phyloP scores from a whole-genome alignment of 2,113 vertebrate species.

The Gymnogyps californianus region DNA sequence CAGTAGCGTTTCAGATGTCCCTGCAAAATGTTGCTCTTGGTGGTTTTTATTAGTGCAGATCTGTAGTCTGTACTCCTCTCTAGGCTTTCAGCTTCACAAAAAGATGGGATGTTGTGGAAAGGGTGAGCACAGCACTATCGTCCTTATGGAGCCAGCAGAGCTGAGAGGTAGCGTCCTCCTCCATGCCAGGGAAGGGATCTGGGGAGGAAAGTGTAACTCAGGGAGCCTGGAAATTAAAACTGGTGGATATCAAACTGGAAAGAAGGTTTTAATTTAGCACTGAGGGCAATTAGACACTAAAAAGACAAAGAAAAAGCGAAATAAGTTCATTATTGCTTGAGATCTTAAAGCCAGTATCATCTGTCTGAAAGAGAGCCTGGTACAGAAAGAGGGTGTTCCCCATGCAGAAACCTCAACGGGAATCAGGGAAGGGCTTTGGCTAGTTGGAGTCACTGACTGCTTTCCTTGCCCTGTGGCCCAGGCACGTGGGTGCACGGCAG shows the following conservation, averaged over 20 bases:
- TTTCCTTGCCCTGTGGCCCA: background rate
- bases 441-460: background rate
- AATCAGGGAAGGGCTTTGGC: background rate
- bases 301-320: background rate
- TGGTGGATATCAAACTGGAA: background rate
- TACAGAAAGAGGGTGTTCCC: background rate
- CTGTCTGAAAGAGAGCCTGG: background rate
- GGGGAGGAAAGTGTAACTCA: background rate
- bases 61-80: background rate
- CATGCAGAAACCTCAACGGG: background rate
- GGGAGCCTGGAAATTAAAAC: background rate
- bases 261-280: background rate
- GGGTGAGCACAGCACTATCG: background rate
- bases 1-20: accelerated
- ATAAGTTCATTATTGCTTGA: too few relatives aligned
- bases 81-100: background rate
- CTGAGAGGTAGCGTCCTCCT: accelerated
- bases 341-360: background rate
- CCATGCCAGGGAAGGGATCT: too few relatives aligned
- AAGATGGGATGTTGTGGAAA: background rate
- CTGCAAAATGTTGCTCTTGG: background rate
- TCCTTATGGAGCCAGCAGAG: background rate
- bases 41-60: background rate
- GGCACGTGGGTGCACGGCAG: background rate
- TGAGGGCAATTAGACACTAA: background rate